A percentile compares a stretch with the other conserved stretches of the same genome.
phyloP scores from a whole-genome alignment of 53 echinoderm and acorn worm species.

The Echinarachnius parma region DNA sequence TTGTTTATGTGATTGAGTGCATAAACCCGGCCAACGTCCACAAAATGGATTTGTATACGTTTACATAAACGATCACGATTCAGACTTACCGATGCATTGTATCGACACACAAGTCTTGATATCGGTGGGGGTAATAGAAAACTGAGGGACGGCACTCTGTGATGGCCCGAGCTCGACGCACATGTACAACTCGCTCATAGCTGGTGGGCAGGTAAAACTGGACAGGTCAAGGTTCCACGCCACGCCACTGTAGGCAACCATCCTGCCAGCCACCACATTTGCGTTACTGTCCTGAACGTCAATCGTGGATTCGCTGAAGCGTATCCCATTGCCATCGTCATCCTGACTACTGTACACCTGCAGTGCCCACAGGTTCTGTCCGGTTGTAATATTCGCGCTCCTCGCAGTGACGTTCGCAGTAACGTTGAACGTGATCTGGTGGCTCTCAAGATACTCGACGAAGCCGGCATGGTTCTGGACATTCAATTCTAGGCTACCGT shows the following conservation, averaged over 20 bases:
- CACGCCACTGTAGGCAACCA: not conserved
- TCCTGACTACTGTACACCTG: constrained; percentile 15
- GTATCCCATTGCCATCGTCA: constrained; percentile 10
- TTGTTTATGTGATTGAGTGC: no score
- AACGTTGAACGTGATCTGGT: constrained; percentile 21
- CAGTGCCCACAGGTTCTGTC: constrained; percentile 8
- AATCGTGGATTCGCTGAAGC: constrained; percentile 25
- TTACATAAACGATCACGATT: no score
- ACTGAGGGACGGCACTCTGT: not conserved
- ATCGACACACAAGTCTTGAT: no score
- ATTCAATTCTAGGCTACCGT: no score
- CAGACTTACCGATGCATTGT: no score
- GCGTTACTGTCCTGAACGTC: not conserved
- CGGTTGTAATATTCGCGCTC: constrained; percentile 12
- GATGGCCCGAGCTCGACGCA: constrained; percentile 20
- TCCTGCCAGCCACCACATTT: not conserved
- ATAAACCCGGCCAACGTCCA: no score
- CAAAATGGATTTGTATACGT: no score
- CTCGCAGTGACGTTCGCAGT: constrained; percentile 4
- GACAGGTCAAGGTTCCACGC: constrained; percentile 31
- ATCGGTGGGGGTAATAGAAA: no score
- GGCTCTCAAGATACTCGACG: constrained; percentile 23
- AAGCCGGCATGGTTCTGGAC: constrained; percentile 10
- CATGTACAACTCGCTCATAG: constrained; percentile 29
- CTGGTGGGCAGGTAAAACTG: constrained; percentile 29